Evolutionary conservation across 2,888 invertebrate genomes (phyloP).

Genomic region (Ormyrus pomaceus): DNA sequence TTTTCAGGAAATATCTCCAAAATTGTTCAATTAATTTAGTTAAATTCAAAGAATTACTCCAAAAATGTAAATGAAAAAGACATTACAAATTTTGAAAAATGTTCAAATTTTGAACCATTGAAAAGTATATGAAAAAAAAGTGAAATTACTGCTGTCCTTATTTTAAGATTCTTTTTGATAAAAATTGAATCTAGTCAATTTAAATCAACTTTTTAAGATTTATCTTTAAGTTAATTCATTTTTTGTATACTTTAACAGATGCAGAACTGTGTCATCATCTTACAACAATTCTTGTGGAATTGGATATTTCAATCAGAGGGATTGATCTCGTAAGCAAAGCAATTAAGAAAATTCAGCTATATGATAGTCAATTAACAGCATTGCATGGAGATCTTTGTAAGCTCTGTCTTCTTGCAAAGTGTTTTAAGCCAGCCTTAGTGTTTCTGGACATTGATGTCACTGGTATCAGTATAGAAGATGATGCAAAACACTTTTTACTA

Average conservation of each 20-base stretch:
- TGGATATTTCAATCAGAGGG: constrained; percentile 88
- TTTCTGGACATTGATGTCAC: constrained; percentile 94
- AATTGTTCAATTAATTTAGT: no score
- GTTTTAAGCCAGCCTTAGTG: constrained; percentile 92
- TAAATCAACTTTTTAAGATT: no score
- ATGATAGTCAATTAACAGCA: constrained; percentile 93
- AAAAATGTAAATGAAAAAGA: no score
- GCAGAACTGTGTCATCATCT: constrained; percentile 68
- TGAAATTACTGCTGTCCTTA: no score
- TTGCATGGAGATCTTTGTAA: constrained; percentile 96
- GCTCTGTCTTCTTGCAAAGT: constrained; percentile 92
- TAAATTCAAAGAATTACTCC: no score
- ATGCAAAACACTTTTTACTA: constrained; percentile 92
- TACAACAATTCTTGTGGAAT: constrained; percentile 79
- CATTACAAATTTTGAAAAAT: no score
- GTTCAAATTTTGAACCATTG: no score
- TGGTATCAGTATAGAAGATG: constrained; percentile 92
- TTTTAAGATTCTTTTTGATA: no score
- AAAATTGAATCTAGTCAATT: no score
- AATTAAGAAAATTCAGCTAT: constrained; percentile 90
- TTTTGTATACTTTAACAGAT: constrained; percentile 77
- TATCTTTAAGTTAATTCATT: background rate
- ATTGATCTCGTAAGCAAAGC: constrained; percentile 89
- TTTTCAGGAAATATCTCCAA: no score
- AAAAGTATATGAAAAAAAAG: no score